Percentiles rank a stretch among this genome's conserved stretches.
Conservation (phyloP, 2,888 invertebrate species). For the Eutolmus rufibarbis region DNA sequence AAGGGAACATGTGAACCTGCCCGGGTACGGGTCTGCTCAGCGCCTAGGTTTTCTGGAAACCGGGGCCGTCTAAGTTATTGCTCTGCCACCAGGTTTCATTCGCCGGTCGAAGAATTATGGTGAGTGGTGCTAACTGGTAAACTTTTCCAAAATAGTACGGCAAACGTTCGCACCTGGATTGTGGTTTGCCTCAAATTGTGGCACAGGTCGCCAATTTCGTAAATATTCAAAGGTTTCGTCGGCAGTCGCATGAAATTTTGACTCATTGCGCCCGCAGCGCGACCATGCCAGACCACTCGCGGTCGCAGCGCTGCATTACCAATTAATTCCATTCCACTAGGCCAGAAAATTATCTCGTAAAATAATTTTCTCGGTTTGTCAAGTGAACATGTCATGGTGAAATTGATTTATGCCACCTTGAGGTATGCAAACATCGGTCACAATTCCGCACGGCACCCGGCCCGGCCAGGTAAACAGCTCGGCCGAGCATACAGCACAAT, state of each 20-base stretch:
- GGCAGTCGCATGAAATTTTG: background rate
- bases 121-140: background rate
- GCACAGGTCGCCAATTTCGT: background rate
- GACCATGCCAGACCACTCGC: background rate
- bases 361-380: conserved; percentile 11
- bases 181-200: background rate
- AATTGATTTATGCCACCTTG: conserved; percentile 19
- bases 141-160: background rate
- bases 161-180: background rate
- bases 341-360: conserved; percentile 2
- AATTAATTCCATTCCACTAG: background rate
- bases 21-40: background rate
- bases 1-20: background rate
- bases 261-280: background rate
- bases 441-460: conserved; percentile 3
- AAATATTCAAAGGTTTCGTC: background rate
- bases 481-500: conserved; percentile 33
- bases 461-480: background rate
- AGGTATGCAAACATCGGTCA: conserved; percentile 13
- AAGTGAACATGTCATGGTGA: conserved; percentile 7
- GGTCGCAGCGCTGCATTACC: background rate
- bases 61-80: background rate
- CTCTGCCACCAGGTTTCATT: background rate
- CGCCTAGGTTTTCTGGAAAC: background rate
- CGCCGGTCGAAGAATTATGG: background rate